A percentile compares a stretch with the other conserved stretches of the same genome.
Conservation (phyloP, 1,140 invertebrate species). For the Oppia nitens region DNA sequence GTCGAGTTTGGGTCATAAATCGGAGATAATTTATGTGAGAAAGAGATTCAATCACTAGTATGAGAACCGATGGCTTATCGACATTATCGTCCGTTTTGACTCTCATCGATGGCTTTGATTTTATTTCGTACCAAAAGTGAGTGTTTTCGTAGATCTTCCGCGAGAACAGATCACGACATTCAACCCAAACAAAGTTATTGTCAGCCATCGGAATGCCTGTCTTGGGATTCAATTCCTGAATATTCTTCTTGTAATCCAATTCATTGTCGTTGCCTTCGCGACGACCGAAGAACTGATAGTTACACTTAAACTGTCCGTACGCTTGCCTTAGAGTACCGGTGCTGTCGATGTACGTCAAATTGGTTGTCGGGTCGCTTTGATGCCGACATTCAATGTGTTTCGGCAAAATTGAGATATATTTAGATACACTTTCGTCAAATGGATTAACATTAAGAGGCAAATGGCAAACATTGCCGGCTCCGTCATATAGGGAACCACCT, state of each 20-base stretch:
- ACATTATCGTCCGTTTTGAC: not conserved
- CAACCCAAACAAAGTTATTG: not conserved
- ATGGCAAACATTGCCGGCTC: not conserved
- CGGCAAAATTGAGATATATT: not conserved
- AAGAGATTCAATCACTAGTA: slow-evolving; percentile 15
- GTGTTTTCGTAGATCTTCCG: not conserved
- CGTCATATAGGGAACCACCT: not conserved
- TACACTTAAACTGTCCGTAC: not conserved
- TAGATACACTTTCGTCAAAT: not conserved
- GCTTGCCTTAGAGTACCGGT: not conserved
- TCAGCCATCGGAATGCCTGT: not conserved
- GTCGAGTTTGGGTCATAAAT: slow-evolving; percentile 7
- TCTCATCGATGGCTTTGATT: not conserved
- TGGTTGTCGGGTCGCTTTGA: not conserved
- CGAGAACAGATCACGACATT: not conserved
- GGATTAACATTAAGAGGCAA: not conserved
- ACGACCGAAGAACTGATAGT: not conserved
- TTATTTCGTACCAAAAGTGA: not conserved
- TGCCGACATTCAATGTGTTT: not conserved
- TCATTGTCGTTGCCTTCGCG: not conserved
- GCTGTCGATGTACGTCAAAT: not conserved
- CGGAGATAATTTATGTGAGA: slow-evolving; percentile 10
- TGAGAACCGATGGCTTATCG: slow-evolving; percentile 7
- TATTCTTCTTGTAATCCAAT: not conserved
- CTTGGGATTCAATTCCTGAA: not conserved